These are phyloP conservation scores for Sycophila texana DNA, from an alignment of 2,888 invertebrate species.

Conservation along the genomic window DNA sequence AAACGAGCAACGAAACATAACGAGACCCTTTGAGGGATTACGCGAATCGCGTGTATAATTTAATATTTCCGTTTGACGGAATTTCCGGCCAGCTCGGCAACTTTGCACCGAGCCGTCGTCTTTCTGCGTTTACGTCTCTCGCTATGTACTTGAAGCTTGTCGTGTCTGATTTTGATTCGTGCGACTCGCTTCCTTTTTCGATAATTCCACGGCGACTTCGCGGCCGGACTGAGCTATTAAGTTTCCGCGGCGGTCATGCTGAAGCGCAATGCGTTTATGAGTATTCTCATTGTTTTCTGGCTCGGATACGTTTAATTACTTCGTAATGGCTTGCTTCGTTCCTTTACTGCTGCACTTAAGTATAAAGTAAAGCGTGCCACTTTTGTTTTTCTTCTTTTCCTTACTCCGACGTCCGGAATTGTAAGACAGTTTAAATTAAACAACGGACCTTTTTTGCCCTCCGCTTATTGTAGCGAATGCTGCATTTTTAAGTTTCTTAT, in stretches of 20 bases:
- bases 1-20: conserved; percentile 50
- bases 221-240: neutral
- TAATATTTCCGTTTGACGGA: conserved; percentile 44
- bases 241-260: neutral
- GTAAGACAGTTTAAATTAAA: too few species aligned
- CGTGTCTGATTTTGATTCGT: neutral
- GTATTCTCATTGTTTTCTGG: conserved; percentile 10
- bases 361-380: too few species aligned
- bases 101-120: conserved; percentile 9
- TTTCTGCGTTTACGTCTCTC: conserved; percentile 3
- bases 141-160: too few species aligned
- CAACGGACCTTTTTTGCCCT: too few species aligned
- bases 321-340: conserved; percentile 34
- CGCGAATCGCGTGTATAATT: conserved; percentile 48
- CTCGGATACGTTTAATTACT: conserved; percentile 14
- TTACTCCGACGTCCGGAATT: too few species aligned
- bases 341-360: neutral
- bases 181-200: conserved; percentile 32
- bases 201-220: neutral
- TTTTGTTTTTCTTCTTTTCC: too few species aligned
- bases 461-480: too few species aligned
- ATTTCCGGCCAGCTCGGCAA: conserved; percentile 33
- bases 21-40: conserved; percentile 48
- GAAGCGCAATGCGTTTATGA: conserved; percentile 36
- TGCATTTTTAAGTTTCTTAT: too few species aligned